Evolutionary conservation across 2,113 vertebrate genomes (phyloP).

Genomic region (mouse (Mus musculus)): GRCm39 chr1:29725001-29725500

Average conservation of each 20-base stretch:
- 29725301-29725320: not conserved
- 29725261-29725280: not conserved
- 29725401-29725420: not conserved
- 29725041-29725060: not conserved
- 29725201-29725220: not conserved
- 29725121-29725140: not conserved
- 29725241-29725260: not conserved
- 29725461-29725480: not conserved
- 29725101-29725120: not conserved
- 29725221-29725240: too few relatives aligned
- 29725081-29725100: not conserved
- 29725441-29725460: too few relatives aligned
- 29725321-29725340: not conserved
- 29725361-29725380: not conserved
- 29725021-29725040: not conserved
- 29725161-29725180: not conserved
- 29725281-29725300: not conserved
- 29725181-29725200: not conserved
- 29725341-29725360: not conserved
- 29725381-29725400: not conserved
- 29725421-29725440: not conserved
- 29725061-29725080: not conserved
- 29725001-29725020: not conserved
- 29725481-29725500: not conserved
- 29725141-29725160: not conserved